Conservation (phyloP, 2,113 vertebrate genomes). For the Eurystomus gularis region DNA sequence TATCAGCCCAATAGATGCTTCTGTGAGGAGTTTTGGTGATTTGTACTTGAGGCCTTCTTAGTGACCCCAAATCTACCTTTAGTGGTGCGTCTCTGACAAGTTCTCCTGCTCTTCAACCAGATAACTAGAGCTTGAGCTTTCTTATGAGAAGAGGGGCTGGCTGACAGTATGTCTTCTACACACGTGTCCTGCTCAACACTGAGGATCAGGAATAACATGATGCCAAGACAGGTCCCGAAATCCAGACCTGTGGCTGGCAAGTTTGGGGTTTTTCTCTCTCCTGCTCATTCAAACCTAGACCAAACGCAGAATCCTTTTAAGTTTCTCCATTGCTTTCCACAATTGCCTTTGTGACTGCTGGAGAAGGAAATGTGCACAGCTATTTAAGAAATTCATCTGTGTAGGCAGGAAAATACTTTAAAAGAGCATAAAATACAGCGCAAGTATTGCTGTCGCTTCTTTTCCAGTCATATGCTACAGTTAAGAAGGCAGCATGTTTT, state of each 20-base stretch:
- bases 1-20: background rate
- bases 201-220: background rate
- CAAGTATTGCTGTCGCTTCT: background rate
- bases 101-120: background rate
- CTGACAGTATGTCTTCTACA: background rate
- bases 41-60: background rate
- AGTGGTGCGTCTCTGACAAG: background rate
- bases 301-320: background rate
- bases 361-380: background rate
- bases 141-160: background rate
- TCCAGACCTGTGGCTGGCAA: background rate
- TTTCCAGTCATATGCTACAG: background rate
- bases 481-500: background rate
- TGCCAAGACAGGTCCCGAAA: background rate
- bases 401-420: background rate
- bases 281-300: background rate
- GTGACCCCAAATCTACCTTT: background rate
- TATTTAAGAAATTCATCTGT: background rate
- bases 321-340: background rate
- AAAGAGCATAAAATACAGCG: background rate
- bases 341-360: background rate
- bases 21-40: constrained; percentile 28
- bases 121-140: background rate
- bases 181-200: fast-evolving
- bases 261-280: background rate